Base-by-base conservation (phyloP, 2,888 invertebrate species). In the Strigamia maritima region DNA sequence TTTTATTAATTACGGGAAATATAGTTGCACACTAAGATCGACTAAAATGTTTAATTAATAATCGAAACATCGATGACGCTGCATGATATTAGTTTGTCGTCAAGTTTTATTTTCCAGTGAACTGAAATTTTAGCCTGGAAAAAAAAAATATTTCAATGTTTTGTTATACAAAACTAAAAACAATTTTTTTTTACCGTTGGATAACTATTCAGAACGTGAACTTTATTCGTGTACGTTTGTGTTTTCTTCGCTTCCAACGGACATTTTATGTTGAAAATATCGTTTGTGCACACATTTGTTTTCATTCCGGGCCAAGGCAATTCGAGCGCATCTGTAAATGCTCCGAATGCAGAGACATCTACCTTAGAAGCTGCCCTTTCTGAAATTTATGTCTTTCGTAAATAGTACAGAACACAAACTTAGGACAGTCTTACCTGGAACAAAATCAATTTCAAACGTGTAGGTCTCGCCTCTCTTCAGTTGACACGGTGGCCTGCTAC, bases 341-440 rank as follows among this genome's bases (percentile, higher is more conserved):
- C 75, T 16, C 28, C 75, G 12, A 28, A 22, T 16, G 35, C 75
- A n/a, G 38, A 8, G 4, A 75, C n/a, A 35, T 22, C 40, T 8
- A 75, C 75, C 10, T 31, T 19, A 1, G 1, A 26, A 10, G 65
- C 65, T 24, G 14, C 22, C 8, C 2, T 6, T 16, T 10, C 28
- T 74, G 22, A n/a, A n/a, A n/a, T n/a, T n/a, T n/a, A n/a, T n/a
- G n/a, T n/a, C n/a, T n/a, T n/a, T n/a, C n/a, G n/a, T n/a, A n/a
- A n/a, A n/a, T n/a, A n/a, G n/a, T n/a, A n/a, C n/a, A n/a, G n/a
- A n/a, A n/a, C n/a, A n/a, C n/a, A n/a, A n/a, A n/a, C n/a, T n/a
- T n/a, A n/a, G n/a, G n/a, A n/a, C n/a, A n/a, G n/a, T n/a, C 75
- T 75, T 16, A 75, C 75, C 10, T 35, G 75, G 75, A n/a, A 38